Evolutionary conservation across 2,888 invertebrate species (phyloP), one percentile per base, ranked within the genome.

Genomic region (Orchesellides sinensis): DNA sequence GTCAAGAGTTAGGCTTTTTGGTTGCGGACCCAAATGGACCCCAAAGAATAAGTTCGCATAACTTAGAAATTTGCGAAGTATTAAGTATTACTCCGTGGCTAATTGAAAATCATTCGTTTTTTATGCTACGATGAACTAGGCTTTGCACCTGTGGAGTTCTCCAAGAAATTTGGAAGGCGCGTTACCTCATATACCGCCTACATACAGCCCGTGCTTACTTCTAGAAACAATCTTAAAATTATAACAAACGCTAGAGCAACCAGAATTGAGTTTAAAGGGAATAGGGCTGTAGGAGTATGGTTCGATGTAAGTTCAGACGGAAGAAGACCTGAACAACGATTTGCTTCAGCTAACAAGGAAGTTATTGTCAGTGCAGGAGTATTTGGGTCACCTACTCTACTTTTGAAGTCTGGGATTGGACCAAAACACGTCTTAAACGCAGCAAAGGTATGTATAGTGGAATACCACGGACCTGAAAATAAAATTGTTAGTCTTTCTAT

Each of bases 11-110:
- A 17, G 83, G 84, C 0, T 82, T 75, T 56, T 25, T 19, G 2
- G 29, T 52, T 1, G 45, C 29, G 14, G 85, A 83, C 54, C 84
- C 85, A 3, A 85, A 81, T 75, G 84, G 84, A 0, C 83, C 83
- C 5, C 84, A 85, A 52, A 1, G 19, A 56, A 23, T 49, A 1
- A 32, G 77, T 66, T 21, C 19, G 27, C 4, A n/a, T n/a, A n/a
- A n/a, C n/a, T n/a, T n/a, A n/a, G n/a, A n/a, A n/a, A n/a, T n/a
- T n/a, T n/a, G n/a, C n/a, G n/a, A n/a, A n/a, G n/a, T n/a, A n/a
- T n/a, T n/a, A n/a, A n/a, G n/a, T n/a, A n/a, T n/a, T n/a, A n/a
- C n/a, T n/a, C n/a, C n/a, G n/a, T n/a, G n/a, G n/a, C n/a, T n/a
- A n/a, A n/a, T n/a, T n/a, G n/a, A n/a, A n/a, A n/a, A n/a, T n/a